Base-by-base conservation (phyloP, 92 coral and sea anemone genomes). In the Zoanthus solanderi region DNA sequence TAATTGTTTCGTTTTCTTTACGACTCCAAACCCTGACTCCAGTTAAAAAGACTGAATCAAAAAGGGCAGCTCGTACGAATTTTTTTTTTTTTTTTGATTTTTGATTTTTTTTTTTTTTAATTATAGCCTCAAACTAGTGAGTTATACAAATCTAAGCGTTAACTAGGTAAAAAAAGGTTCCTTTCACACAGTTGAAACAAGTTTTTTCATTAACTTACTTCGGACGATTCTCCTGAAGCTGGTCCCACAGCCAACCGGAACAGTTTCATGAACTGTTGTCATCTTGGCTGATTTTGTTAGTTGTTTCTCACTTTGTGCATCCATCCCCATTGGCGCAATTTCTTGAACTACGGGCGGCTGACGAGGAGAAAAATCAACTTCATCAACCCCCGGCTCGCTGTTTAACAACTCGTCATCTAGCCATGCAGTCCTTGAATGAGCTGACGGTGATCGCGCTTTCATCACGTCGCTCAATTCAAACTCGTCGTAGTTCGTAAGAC, bases 371-470 rank as follows among this genome's bases (percentile, higher is more conserved):
- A 85, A 85, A 65, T 85, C 89, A 37, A 85, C 23, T 9, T 90
- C 92, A 61, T 85, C 89, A 9, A 68, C 85, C 45, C 85, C 85
- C 0, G 75, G 85, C 1, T 53, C 85, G 30, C 84, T 79, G 58
- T 75, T 86, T 65, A 78, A 73, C 4, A 78, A 67, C 53, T 90
- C 80, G 58, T 85, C 89, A 46, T 81, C 85, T 8, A 88, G 71
- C 92, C 92, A 90, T 6, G 92, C 92, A 29, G 56, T 90, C 56
- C 90, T 82, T 18, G 92, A 90, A 63, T 90, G 86, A 72, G 92
- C 71, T 23, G 92, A 90, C 10, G 89, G 89, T 0, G 92, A 89
- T 30, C 92, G 77, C 56, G 78, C 30, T 50, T 88, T 78, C 83
- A 90, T 58, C 0, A 81, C 76, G 58, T 81, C 85, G 75, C 72